These are phyloP conservation scores for Panzeria rudis DNA, from an alignment of 2,888 invertebrate species.

Conservation along the genomic window DNA sequence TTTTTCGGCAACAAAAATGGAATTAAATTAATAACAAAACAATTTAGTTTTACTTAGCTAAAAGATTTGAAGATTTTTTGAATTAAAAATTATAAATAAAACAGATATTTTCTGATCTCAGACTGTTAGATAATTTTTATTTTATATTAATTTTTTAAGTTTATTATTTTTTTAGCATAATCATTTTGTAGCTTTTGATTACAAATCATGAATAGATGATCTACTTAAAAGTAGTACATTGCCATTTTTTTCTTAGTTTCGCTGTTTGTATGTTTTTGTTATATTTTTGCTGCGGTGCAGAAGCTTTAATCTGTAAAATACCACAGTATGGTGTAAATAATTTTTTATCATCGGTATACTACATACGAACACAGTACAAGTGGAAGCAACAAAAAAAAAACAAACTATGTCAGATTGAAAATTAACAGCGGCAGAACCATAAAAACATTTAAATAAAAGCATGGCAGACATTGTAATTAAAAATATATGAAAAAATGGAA, in stretches of 20 bases:
- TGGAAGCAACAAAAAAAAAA: slow-evolving; percentile 63
- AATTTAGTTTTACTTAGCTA: neutral
- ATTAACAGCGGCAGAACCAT: slow-evolving; percentile 57
- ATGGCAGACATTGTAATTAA: slow-evolving; percentile 70
- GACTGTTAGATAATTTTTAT: neutral
- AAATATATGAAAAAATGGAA: slow-evolving; percentile 54
- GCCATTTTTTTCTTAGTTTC: slow-evolving; percentile 18
- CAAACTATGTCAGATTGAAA: slow-evolving; percentile 76
- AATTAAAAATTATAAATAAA: neutral
- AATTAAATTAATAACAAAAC: too few species aligned
- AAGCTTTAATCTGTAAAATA: slow-evolving; percentile 43
- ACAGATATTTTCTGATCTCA: neutral
- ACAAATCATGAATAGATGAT: slow-evolving; percentile 28
- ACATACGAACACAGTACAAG: slow-evolving; percentile 15
- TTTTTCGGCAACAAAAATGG: too few species aligned
- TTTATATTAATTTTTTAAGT: neutral
- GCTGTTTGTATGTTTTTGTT: neutral
- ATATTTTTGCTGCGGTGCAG: neutral
- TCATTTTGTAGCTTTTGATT: slow-evolving; percentile 17
- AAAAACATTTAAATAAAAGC: slow-evolving; percentile 48
- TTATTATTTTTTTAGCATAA: neutral
- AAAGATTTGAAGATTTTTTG: neutral
- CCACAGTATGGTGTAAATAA: slow-evolving; percentile 47
- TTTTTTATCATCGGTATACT: slow-evolving; percentile 22
- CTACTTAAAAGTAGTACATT: slow-evolving; percentile 50